Base-by-base conservation (phyloP, 2,888 invertebrate species). In the Agriopis aurantiaria region DNA sequence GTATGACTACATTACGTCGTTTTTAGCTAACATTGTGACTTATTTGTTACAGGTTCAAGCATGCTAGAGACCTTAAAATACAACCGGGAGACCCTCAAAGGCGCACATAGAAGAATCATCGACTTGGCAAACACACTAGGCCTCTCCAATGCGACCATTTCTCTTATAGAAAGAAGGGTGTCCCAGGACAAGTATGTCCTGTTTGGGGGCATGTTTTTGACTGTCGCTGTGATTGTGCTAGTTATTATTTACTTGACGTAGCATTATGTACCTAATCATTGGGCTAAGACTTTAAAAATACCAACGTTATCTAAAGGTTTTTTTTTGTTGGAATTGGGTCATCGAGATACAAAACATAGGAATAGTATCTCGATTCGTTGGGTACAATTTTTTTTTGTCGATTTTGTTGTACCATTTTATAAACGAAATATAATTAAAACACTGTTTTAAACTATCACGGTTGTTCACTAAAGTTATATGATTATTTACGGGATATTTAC, bases 131-230 rank as follows among this genome's bases (percentile, higher is more conserved):
- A 98, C 89, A 98, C 97, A 0, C 93, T 99, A 12, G 99, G 99
- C 0, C 93, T 99, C 61, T 99, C 98, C 8, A 99, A 98, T 87
- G 98, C 99, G 9, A 99, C 99, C 0, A 98, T 99, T 96, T 96
- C 98, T 75, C 94, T 99, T 51, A 99, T 99, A 78, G 99, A 99
- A 85, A 95, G 97, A 65, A 92, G 99, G 78, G 97, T 97, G 8
- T 94, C 96, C 0, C 98, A 99, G 85, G 99, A 99, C 89, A 98
- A 98, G 88, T 97, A 97, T 83, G 95, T 99, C 75, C 93, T 99
- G 71, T 95, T 97, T 70, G 97, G 97, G 8, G 99, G 99, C 62
- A 98, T 99, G 97, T 87, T 97, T 59, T 88, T 98, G 14, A 99
- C 99, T 0, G 88, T 97, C 68, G 83, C 97, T 65, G 95, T 99